Percentiles rank a stretch among this genome's conserved stretches.
These are phyloP conservation scores for Caenorhabditis latens DNA, from an alignment of 1,140 invertebrate genomes.

Conservation along the genomic window DNA sequence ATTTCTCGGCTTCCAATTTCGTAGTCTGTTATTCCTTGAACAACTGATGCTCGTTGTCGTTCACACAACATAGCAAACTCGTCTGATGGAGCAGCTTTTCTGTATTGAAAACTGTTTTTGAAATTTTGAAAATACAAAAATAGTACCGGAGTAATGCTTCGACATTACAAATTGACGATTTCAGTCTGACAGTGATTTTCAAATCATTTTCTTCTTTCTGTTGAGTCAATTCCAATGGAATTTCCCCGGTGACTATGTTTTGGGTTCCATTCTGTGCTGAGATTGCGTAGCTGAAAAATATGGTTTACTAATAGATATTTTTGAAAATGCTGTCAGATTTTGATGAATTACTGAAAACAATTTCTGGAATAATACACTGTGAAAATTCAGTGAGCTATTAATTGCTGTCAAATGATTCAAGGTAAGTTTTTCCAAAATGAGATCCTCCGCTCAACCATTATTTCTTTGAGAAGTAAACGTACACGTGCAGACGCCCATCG, in stretches of 20 bases:
- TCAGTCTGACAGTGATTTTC: not conserved
- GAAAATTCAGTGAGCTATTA: too few species aligned
- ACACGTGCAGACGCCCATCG: not conserved
- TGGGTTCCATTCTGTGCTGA: not conserved
- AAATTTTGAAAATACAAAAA: too few species aligned
- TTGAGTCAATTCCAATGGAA: not conserved
- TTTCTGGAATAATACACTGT: too few species aligned
- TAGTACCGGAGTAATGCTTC: not conserved
- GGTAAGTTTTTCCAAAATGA: too few species aligned
- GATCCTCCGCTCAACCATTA: too few species aligned
- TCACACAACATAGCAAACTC: conserved; percentile 4
- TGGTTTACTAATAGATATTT: too few species aligned
- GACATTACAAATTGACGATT: not conserved
- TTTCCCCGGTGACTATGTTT: not conserved
- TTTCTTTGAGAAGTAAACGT: not conserved
- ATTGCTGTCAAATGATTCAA: too few species aligned
- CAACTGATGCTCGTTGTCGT: conserved; percentile 19
- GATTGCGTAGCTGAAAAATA: not conserved
- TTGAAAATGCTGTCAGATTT: too few species aligned
- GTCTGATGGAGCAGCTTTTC: not conserved
- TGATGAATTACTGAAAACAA: too few species aligned
- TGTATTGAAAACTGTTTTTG: not conserved
- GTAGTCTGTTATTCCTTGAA: conserved; percentile 3
- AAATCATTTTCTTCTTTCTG: too few species aligned
- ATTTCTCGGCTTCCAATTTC: not conserved